Base-by-base conservation (phyloP, 1,140 invertebrate species). In the Saccostrea cuccullata region DNA sequence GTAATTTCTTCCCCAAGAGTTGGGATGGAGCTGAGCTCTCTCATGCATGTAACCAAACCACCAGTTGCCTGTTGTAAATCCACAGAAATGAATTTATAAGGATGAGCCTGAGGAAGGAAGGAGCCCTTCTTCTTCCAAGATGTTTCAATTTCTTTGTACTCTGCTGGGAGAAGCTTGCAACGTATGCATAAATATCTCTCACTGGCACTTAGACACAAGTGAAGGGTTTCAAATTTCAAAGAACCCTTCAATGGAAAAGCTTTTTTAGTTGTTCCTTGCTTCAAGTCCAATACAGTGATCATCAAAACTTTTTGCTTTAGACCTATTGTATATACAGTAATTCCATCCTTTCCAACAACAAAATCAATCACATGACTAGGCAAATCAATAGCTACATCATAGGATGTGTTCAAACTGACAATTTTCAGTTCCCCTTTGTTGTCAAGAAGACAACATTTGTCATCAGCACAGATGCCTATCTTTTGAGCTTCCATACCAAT, bases 21-120 rank as follows among this genome's bases (percentile, higher is more conserved):
- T 55, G 93, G 92, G 8, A 92, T 89, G 56, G 91, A 92, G 20
- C 91, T 90, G 84, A 92, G 86, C 15, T 86, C 84, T 47, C 91
- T 86, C 36, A 82, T 87, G 64, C 90, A 92, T 30, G 90, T 87
- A 15, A 91, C 58, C 2, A 91, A 83, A 15, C 55, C 82, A 8
- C 92, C 91, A 82, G 82, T 91, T n/a, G 82, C 83, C 56, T 91
- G 86, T 5, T 82, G 88, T 13, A 93, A 70, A 58, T 93, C 92
- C 8, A 92, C 86, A 13, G 93, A 92, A 82, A 87, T 73, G 85
- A 91, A 93, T 23, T 90, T 87, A 84, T 90, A 86, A 6, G 86
- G 90, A 70, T 92, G 91, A 47, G 82, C 88, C 83, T 93, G 92
- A 2, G 85, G 20, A 12, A 67, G 17, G 13, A 91, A 90, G 1